phyloP scores from a whole-genome alignment of 2,113 vertebrate species.

The Rhinopithecus roxellana region DNA sequence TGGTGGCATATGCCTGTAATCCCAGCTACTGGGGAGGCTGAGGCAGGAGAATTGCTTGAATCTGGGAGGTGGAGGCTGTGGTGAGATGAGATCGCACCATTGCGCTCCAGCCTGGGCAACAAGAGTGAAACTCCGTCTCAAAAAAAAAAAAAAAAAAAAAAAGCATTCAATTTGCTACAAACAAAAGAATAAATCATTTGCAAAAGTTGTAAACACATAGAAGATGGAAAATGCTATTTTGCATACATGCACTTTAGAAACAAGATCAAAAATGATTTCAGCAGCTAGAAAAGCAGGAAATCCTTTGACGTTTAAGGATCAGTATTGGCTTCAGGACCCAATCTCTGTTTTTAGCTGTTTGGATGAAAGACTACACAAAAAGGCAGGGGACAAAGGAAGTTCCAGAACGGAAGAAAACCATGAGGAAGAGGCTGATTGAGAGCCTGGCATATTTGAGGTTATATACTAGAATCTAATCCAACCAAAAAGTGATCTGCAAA shows the following conservation, averaged over 20 bases:
- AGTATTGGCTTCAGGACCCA: neutral
- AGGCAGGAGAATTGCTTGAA: no score
- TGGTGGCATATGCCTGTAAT: no score
- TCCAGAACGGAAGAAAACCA: constrained; percentile 20
- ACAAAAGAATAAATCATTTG: neutral
- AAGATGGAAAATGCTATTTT: constrained; percentile 23
- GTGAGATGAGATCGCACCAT: no score
- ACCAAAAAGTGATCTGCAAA: neutral
- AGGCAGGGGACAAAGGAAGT: neutral
- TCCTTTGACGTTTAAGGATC: constrained; percentile 8
- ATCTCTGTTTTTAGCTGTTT: neutral
- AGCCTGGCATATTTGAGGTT: constrained; percentile 10
- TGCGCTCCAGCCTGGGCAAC: no score
- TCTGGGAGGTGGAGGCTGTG: no score
- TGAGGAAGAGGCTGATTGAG: neutral
- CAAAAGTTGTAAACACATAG: neutral
- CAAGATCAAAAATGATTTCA: constrained; percentile 23
- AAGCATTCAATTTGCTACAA: constrained; percentile 30
- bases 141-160: no score
- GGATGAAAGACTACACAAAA: constrained; percentile 3
- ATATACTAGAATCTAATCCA: neutral
- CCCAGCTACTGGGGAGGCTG: no score
- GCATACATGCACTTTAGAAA: neutral
- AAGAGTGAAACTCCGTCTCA: no score
- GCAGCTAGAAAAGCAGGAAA: neutral